phyloP scores from a whole-genome alignment of 2,888 invertebrate species.

The Synanthedon tipuliformis region DNA sequence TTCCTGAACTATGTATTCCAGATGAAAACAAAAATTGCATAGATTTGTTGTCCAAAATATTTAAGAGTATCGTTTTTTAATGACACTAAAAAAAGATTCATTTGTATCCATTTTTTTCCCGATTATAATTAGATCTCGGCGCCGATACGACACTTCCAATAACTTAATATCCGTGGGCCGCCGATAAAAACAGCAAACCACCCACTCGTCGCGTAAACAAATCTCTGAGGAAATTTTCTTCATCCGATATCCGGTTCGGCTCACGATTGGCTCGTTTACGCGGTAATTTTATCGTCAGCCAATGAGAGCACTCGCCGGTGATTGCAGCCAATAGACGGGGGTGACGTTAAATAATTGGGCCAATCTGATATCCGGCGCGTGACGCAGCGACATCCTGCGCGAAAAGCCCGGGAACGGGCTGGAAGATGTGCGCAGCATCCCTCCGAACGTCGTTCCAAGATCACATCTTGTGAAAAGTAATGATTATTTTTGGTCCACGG shows the following conservation, averaged over 20 bases:
- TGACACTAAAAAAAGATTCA: too few species aligned
- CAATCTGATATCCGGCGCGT: conserved; percentile 52
- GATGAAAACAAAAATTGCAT: too few species aligned
- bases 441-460: conserved; percentile 48
- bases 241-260: conserved; percentile 50
- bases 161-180: conserved; percentile 41
- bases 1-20: too few species aligned
- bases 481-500: conserved; percentile 68
- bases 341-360: conserved; percentile 41
- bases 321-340: conserved; percentile 31
- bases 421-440: conserved; percentile 59
- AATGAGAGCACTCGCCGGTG: conserved; percentile 22
- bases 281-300: conserved; percentile 36
- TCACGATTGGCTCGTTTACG: conserved; percentile 42
- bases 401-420: conserved; percentile 57
- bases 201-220: conserved; percentile 54
- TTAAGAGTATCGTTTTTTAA: too few species aligned
- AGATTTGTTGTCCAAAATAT: too few species aligned
- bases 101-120: too few species aligned
- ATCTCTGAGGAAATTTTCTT: conserved; percentile 60
- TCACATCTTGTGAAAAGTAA: conserved; percentile 70
- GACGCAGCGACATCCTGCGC: conserved; percentile 55
- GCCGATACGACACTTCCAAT: conserved; percentile 22
- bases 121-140: too few species aligned
- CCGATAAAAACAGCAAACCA: conserved; percentile 35